Evolutionary conservation across 30 jellyfish, hydroid and myxozoan genomes (phyloP).

Genomic region (Cassiopea xamachana): DNA sequence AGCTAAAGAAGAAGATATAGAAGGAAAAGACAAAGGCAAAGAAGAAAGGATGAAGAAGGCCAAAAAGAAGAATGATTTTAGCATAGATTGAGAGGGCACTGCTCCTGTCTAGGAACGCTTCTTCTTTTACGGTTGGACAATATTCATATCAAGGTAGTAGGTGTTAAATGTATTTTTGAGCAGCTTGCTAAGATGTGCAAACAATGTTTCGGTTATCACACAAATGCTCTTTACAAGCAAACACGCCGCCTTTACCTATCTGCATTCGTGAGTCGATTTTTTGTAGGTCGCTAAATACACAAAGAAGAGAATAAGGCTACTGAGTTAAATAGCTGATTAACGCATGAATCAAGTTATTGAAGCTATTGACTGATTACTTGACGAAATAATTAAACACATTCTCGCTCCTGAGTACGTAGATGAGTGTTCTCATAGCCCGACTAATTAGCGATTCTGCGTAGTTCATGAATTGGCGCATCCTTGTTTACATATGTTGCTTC

Average conservation of each 20-base stretch:
- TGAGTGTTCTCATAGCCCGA: neutral
- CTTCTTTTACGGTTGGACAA: too few species aligned
- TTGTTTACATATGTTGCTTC: conserved; percentile 17
- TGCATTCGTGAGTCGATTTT: neutral
- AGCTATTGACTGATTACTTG: neutral
- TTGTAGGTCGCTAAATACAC: neutral
- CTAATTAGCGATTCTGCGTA: conserved; percentile 20
- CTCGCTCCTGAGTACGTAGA: neutral
- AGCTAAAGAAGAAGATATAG: too few species aligned
- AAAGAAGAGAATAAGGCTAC: neutral
- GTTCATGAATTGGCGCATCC: conserved; percentile 14
- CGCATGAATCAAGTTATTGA: neutral
- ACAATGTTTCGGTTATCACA: neutral
- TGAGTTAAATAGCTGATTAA: neutral
- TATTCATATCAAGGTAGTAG: too few species aligned
- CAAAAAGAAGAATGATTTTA: too few species aligned
- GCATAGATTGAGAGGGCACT: too few species aligned
- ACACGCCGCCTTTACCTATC: neutral
- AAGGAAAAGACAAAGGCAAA: too few species aligned
- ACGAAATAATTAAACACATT: neutral
- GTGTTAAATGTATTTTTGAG: neutral
- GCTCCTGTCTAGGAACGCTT: too few species aligned
- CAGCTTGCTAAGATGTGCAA: neutral
- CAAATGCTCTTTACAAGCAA: neutral
- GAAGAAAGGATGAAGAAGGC: too few species aligned